These are phyloP conservation scores for Nipponia nippon DNA, from an alignment of 2,113 vertebrate genomes.

Conservation along the genomic window DNA sequence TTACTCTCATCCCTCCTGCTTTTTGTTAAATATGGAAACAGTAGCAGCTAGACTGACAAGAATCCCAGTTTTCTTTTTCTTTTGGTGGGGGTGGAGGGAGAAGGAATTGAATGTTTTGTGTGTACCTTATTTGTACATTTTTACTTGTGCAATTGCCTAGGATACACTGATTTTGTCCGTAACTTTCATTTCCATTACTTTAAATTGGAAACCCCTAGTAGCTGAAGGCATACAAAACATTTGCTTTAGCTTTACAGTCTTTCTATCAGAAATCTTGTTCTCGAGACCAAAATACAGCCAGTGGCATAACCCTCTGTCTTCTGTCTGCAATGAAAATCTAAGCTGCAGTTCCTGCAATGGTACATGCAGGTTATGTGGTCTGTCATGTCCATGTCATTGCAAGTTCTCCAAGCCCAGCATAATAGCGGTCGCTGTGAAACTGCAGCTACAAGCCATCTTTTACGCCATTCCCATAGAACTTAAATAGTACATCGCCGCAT, in stretches of 20 bases:
- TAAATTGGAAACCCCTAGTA: not conserved
- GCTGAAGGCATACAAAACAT: not conserved
- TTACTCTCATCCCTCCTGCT: not conserved
- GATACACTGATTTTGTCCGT: not conserved
- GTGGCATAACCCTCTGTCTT: not conserved
- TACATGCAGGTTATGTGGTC: not conserved
- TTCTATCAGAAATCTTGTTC: not conserved
- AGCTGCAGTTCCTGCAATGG: not conserved
- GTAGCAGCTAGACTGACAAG: constrained; percentile 2
- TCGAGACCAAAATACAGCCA: not conserved
- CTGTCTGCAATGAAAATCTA: not conserved
- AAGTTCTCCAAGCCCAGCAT: not conserved
- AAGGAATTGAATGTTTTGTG: not conserved
- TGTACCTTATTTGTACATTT: not conserved
- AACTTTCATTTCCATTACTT: not conserved
- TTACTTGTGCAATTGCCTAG: not conserved
- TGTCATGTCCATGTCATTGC: not conserved
- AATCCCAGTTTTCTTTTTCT: not conserved
- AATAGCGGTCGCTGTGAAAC: not conserved
- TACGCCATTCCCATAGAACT: not conserved
- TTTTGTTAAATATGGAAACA: not conserved
- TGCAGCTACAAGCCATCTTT: not conserved
- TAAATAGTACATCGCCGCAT: not conserved
- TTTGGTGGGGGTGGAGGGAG: not conserved
- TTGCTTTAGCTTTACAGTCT: not conserved